Evolutionary conservation across 2,113 vertebrate species (phyloP), one percentile per base, ranked within the genome.

Genomic region (Phasianus colchicus): DNA sequence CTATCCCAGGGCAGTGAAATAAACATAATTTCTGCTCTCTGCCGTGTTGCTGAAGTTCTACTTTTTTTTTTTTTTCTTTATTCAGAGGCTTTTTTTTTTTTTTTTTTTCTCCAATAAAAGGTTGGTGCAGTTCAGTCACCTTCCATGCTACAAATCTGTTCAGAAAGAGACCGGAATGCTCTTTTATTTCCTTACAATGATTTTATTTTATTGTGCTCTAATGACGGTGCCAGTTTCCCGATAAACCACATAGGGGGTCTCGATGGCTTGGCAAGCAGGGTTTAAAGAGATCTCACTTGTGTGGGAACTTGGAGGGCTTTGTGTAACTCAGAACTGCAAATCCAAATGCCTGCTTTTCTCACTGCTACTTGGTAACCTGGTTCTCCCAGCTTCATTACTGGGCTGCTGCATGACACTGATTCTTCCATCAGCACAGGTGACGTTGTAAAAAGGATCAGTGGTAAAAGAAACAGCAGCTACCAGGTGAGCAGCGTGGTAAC

Each of bases 1-100:
- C 92, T 89, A 6, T 93, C 90, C 86, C n/a, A 52, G 78, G 74
- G 75, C 85, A 84, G 57, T 70, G 82, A 74, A 79, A 58, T 47
- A 83, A 87, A 93, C 58, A 76, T 21, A 4, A 47, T 69, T 90
- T 86, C 85, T 92, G 15, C 9, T 88, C 67, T 61, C 38, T 74
- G 38, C 78, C 18, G 1, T 38, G 32, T 16, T 55, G 69, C 63
- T 86, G n/a, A n/a, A 60, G 15, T 40, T 45, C 58, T 57, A 11
- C 48, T 2, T 40, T 76, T 67, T 75, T 36, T 36, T 45, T 77
- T 40, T 77, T 83, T 72, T 61, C 34, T 93, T 75, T 47, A 24
- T 47, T 75, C 66, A 14, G 43, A 50, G 54, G 2, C 14, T 8
- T 32, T 76, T 83, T 86, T 76, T 89, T 10, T 42, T 42, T 42